Evolutionary conservation across 1,140 invertebrate species (phyloP).

Genomic region (Nixonia krombeini): DNA sequence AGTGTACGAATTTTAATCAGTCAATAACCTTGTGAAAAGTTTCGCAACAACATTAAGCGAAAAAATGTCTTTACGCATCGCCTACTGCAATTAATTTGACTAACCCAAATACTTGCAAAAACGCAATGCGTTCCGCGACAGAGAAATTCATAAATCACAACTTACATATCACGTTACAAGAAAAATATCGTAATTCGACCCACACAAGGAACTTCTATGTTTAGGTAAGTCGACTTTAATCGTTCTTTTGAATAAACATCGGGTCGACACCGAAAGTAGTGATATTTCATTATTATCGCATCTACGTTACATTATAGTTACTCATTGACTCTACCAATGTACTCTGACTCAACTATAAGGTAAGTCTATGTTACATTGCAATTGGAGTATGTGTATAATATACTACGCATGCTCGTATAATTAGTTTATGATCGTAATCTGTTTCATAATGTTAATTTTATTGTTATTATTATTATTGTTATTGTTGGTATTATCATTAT

Average conservation of each 20-base stretch:
- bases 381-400: slow-evolving; percentile 26
- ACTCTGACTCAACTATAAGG: slow-evolving; percentile 32
- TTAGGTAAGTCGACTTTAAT: slow-evolving; percentile 36
- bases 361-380: slow-evolving; percentile 38
- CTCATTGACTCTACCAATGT: slow-evolving; percentile 37
- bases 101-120: not conserved
- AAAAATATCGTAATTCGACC: slow-evolving; percentile 22
- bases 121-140: not conserved
- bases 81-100: not conserved
- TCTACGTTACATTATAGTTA: slow-evolving; percentile 37
- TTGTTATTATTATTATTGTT: too few species aligned
- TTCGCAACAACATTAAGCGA: too few species aligned
- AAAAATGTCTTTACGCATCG: too few species aligned
- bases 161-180: too few species aligned
- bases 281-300: too few species aligned
- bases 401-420: slow-evolving; percentile 36
- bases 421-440: slow-evolving; percentile 21
- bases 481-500: too few species aligned
- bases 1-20: slow-evolving; percentile 47
- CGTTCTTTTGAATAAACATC: slow-evolving; percentile 30
- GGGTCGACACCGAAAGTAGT: slow-evolving; percentile 31
- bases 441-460: slow-evolving; percentile 4
- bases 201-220: slow-evolving; percentile 37
- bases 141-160: too few species aligned
- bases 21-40: not conserved